Percentiles rank a stretch among this genome's conserved stretches.
Conservation (phyloP, 2,888 invertebrate genomes). For the Acleris sparsana region DNA sequence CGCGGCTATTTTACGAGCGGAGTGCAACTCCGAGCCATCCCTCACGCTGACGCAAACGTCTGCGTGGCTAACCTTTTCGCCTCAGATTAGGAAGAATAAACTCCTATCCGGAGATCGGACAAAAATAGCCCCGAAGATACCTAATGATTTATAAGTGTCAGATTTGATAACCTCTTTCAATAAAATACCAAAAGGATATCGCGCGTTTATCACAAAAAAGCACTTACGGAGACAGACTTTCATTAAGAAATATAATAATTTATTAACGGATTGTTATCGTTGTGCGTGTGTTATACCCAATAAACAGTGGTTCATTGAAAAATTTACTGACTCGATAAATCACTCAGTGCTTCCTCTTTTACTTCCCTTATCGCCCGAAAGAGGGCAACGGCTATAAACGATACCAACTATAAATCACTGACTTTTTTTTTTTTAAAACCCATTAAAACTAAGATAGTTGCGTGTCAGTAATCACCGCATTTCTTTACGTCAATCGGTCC, state of each 20-base stretch:
- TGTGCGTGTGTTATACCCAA: constrained; percentile 38
- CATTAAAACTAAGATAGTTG: constrained; percentile 61
- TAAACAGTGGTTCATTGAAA: constrained; percentile 57
- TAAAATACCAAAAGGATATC: constrained; percentile 23
- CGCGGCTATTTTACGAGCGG: constrained; percentile 66
- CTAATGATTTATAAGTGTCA: too few species aligned
- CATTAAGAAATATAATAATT: constrained; percentile 40
- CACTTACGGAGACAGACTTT: constrained; percentile 36
- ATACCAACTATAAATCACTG: constrained; percentile 68
- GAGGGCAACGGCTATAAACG: constrained; percentile 55
- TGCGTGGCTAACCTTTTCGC: constrained; percentile 29
- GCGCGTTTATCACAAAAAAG: constrained; percentile 25
- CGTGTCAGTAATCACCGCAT: constrained; percentile 47
- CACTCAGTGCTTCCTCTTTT: constrained; percentile 58
- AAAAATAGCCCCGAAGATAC: too few species aligned
- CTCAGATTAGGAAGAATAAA: constrained; percentile 14
- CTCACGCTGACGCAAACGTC: constrained; percentile 26
- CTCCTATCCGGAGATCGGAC: too few species aligned
- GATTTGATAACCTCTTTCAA: constrained; percentile 21
- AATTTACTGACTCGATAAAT: constrained; percentile 57
- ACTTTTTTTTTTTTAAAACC: constrained; percentile 52
- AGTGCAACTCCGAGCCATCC: constrained; percentile 32
- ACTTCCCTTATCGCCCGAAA: constrained; percentile 72
- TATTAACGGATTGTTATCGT: constrained; percentile 40
- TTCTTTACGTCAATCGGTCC: constrained; percentile 6